A percentile compares a stretch with the other conserved stretches of the same genome.
Evolutionary conservation across 2,797 vertebrate species (phyloP).

Genomic region (Pangasius mekongensis): DNA sequence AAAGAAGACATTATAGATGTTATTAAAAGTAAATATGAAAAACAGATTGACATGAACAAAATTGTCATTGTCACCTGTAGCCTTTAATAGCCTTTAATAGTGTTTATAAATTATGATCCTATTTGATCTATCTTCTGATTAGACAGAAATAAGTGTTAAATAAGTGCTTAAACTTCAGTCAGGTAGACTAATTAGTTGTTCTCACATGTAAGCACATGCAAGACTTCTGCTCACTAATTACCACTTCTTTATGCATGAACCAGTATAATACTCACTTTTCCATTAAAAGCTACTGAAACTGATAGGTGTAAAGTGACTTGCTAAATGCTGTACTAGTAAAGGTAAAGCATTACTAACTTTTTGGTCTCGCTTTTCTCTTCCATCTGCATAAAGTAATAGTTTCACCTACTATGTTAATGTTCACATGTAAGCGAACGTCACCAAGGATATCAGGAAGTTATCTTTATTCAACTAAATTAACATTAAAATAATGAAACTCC

Average conservation of each 20-base stretch:
- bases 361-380: neutral
- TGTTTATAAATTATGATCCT: neutral
- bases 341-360: neutral
- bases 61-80: neutral
- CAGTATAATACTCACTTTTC: neutral
- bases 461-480: too few species aligned
- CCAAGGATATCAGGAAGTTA: too few species aligned
- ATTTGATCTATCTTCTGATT: neutral
- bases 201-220: neutral
- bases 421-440: neutral
- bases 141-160: neutral
- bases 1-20: neutral
- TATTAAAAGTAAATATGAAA: neutral
- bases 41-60: neutral
- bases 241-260: neutral
- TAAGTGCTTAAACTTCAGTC: neutral
- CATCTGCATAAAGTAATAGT: neutral
- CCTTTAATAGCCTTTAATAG: too few species aligned
- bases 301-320: neutral
- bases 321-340: neutral
- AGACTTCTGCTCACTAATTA: neutral
- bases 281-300: neutral
- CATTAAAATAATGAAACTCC: too few species aligned
- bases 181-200: neutral
- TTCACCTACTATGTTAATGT: neutral